Evolutionary conservation across 2,888 invertebrate species (phyloP).

Genomic region (Trichopoda pennipes): DNA sequence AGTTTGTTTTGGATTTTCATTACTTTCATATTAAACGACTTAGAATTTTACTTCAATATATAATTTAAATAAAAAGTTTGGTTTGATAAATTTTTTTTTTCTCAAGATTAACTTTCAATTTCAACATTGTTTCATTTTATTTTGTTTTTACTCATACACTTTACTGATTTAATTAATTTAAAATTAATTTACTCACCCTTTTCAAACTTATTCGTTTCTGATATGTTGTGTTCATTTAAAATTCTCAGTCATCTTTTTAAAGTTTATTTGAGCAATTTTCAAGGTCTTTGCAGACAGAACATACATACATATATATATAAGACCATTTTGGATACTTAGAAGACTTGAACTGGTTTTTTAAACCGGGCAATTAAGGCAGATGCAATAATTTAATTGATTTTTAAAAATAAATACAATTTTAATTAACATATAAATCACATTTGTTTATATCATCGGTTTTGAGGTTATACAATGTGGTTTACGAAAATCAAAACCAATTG

Average conservation of each 20-base stretch:
- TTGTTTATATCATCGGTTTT: background rate
- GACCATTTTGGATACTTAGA: conserved; percentile 13
- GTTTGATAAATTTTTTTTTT: background rate
- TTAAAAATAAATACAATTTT: conserved; percentile 27
- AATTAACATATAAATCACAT: conserved; percentile 4
- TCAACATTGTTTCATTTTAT: background rate
- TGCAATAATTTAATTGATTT: background rate
- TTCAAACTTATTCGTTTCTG: background rate
- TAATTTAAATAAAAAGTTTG: no score
- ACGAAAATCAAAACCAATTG: conserved; percentile 1
- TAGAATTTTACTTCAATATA: no score
- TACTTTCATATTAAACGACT: no score
- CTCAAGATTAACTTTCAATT: background rate
- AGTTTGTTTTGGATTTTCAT: no score
- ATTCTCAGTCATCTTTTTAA: conserved; percentile 9
- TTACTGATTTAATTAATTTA: background rate
- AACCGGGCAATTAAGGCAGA: background rate
- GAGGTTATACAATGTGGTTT: background rate
- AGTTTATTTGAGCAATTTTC: conserved; percentile 14
- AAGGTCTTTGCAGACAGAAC: conserved; percentile 33
- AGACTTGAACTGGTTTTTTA: conserved; percentile 12
- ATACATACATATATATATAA: conserved; percentile 1
- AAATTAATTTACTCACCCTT: no score
- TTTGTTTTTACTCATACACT: no score
- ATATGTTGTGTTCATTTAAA: background rate